phyloP scores from a whole-genome alignment of 1,140 invertebrate genomes.

The Hylaeus volcanicus region DNA sequence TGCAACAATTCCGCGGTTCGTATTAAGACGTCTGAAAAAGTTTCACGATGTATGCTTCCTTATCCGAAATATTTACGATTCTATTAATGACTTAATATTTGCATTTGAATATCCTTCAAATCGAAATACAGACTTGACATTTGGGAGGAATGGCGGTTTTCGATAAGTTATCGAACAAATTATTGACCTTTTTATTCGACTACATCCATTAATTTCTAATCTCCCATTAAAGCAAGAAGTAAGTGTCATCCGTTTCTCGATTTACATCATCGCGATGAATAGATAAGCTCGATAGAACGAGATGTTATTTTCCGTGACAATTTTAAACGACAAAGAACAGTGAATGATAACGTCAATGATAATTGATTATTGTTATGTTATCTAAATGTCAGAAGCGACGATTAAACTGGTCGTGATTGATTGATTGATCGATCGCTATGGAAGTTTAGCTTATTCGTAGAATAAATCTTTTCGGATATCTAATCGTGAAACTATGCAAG shows the following conservation, averaged over 20 bases:
- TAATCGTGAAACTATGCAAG: neutral
- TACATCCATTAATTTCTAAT: neutral
- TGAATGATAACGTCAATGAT: neutral
- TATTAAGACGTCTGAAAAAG: too few relatives aligned
- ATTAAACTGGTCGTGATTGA: conserved; percentile 30
- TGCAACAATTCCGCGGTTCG: too few relatives aligned
- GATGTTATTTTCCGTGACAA: conserved; percentile 21
- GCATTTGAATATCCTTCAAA: too few relatives aligned
- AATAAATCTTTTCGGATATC: neutral
- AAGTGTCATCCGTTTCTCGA: conserved; percentile 5
- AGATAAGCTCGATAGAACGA: neutral
- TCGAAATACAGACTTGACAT: too few relatives aligned
- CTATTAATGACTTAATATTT: too few relatives aligned
- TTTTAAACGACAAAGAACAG: conserved; percentile 4
- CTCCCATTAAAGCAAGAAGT: neutral
- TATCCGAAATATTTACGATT: too few relatives aligned
- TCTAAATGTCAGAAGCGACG: conserved; percentile 1
- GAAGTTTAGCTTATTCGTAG: neutral
- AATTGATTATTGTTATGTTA: conserved; percentile 22
- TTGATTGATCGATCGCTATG: conserved; percentile 2
- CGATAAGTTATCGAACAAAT: too few relatives aligned
- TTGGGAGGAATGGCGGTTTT: too few relatives aligned
- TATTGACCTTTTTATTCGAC: too few relatives aligned
- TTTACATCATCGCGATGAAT: neutral
- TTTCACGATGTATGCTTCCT: too few relatives aligned